Base-by-base conservation (phyloP, 2,888 invertebrate genomes). In the Diogma glabrata region DNA sequence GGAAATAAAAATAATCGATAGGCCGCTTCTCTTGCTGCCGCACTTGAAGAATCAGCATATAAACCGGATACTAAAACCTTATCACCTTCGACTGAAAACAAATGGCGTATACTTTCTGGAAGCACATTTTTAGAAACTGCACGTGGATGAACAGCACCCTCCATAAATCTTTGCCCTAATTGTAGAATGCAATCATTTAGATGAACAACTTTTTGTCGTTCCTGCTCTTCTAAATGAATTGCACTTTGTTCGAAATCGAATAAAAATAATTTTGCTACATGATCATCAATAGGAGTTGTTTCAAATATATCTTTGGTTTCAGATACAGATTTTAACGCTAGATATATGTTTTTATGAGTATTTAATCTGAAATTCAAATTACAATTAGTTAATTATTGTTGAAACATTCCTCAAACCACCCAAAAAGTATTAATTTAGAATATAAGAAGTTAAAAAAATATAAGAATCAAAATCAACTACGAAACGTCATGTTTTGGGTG, bases 241-340 rank as follows among this genome's bases (percentile, higher is more conserved):
- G 97, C 99, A 64, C 91, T 88, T 67, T 95, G 94, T 65, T 99
- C 95, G 70, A 99, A 99, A 69, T 99, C 97, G 65, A 93, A 91
- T 6, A 96, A 72, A 67, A 99, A 96, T 45, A 99, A 72, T 60
- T 84, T 78, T 0, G 88, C 84, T 1, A 97, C 87, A 64, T 94
- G 87, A 52, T 81, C 71, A 65, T 99, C 97, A 0, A 89, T 82
- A 0, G 79, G 78, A 8, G 75, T 79, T 8, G 79, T 82, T 28
- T 74, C 67, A 24, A 75, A 54, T 36, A 75, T 69, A 59, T 95
- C 94, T 1, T 86, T 87, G 4, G 76, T 70, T 53, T 77, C 72
- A 0, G 86, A 79, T 0, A 88, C 87, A 52, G 76, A 65, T 51
- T 79, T 78, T 51, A 99, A 69, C 0, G 85, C 81, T 59, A 82